Evolutionary conservation across 2,888 invertebrate species (phyloP).

Genomic region (Terebella lapidaria): DNA sequence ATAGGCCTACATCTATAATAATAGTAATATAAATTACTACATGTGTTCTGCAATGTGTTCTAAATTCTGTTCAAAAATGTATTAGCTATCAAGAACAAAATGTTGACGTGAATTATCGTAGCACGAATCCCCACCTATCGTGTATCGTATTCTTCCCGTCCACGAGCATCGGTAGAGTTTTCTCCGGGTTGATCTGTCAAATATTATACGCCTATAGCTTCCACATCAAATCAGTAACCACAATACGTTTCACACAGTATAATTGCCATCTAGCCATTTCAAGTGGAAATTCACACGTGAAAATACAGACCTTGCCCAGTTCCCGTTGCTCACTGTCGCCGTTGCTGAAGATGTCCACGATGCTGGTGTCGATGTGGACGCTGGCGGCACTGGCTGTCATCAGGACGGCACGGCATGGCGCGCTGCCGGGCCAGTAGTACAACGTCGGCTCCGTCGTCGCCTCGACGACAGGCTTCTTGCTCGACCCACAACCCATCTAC

Average conservation of each 20-base stretch:
- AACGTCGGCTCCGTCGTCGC: not conserved
- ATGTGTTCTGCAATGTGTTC: too few species aligned
- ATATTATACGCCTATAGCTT: too few species aligned
- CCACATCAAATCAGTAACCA: too few species aligned
- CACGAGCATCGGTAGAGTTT: not conserved
- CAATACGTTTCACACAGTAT: too few species aligned
- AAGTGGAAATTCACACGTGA: too few species aligned
- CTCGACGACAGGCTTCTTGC: not conserved
- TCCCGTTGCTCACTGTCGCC: not conserved
- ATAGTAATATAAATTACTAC: not conserved
- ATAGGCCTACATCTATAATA: not conserved
- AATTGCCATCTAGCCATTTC: too few species aligned
- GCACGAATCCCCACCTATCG: too few species aligned
- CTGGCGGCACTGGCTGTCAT: conserved; percentile 2
- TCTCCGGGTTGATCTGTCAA: conserved; percentile 3
- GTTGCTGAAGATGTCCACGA: not conserved
- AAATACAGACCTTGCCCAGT: too few species aligned
- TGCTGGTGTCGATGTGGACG: not conserved
- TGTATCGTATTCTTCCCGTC: not conserved
- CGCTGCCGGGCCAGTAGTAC: conserved; percentile 7
- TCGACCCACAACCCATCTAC: not conserved
- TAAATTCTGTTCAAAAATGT: too few species aligned
- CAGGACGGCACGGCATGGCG: conserved; percentile 7
- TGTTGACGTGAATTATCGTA: too few species aligned
- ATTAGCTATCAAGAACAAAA: too few species aligned